A percentile compares a stretch with the other conserved stretches of the same genome.
Conservation (phyloP, 2,888 invertebrate species). For the Seladonia tumulorum region DNA sequence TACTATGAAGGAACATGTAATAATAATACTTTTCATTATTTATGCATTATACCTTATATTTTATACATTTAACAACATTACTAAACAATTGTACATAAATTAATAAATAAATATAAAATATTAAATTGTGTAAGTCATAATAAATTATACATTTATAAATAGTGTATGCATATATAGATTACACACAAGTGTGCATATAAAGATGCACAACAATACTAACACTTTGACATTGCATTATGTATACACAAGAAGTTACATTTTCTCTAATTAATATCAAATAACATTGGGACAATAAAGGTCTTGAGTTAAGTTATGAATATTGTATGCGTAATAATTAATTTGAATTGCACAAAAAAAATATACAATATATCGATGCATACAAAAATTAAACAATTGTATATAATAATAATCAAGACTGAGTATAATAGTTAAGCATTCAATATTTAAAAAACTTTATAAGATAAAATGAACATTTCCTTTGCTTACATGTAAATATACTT, state of each 20-base stretch:
- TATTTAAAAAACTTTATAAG: constrained; percentile 8
- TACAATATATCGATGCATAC: neutral
- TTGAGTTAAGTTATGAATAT: constrained; percentile 7
- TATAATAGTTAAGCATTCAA: neutral
- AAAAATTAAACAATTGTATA: neutral
- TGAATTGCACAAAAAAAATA: neutral
- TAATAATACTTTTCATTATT: constrained; percentile 16
- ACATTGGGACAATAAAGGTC: neutral
- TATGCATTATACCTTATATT: constrained; percentile 25
- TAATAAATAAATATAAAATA: constrained; percentile 19
- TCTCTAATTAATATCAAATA: neutral
- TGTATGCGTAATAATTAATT: neutral
- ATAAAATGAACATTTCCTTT: constrained; percentile 20
- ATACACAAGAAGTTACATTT: constrained; percentile 8
- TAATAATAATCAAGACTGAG: neutral
- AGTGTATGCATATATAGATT: neutral
- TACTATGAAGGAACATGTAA: neutral
- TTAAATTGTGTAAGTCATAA: neutral
- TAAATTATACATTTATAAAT: neutral
- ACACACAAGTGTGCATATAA: neutral
- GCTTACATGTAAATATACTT: constrained; percentile 17
- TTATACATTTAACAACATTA: constrained; percentile 30
- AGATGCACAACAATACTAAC: neutral
- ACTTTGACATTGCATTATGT: constrained; percentile 14
- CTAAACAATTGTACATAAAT: constrained; percentile 30